Conservation (phyloP, 2,113 vertebrate genomes). For the Myiagra hebetior region DNA sequence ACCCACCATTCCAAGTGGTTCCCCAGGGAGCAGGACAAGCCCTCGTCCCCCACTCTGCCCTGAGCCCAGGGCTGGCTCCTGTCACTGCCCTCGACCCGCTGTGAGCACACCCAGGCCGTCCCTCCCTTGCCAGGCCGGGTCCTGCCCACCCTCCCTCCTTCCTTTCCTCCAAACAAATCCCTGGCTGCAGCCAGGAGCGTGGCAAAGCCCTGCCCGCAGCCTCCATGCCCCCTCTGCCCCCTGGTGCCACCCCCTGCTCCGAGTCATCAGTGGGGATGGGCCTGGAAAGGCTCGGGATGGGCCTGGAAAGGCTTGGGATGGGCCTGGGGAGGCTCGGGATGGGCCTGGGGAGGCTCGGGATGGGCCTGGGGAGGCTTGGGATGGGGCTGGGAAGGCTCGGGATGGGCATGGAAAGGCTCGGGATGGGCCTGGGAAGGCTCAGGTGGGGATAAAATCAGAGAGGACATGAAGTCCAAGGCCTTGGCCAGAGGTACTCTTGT, state of each 20-base stretch:
- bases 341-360: too few relatives aligned
- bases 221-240: accelerated
- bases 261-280: accelerated
- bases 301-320: too few relatives aligned
- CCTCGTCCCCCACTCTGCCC: not conserved
- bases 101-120: not conserved
- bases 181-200: not conserved
- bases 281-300: not conserved
- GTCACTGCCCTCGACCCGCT: not conserved
- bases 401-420: too few relatives aligned
- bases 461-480: too few relatives aligned
- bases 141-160: not conserved
- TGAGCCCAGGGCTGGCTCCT: not conserved
- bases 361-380: too few relatives aligned
- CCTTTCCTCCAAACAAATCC: not conserved
- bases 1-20: not conserved
- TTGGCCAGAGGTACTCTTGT: too few relatives aligned
- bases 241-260: not conserved
- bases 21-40: not conserved
- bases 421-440: too few relatives aligned
- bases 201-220: not conserved
- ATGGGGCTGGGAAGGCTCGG: too few relatives aligned
- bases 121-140: not conserved
- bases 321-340: too few relatives aligned
- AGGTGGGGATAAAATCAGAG: not conserved